Conservation (phyloP, 1,140 invertebrate species). For the Cydia fagiglandana region DNA sequence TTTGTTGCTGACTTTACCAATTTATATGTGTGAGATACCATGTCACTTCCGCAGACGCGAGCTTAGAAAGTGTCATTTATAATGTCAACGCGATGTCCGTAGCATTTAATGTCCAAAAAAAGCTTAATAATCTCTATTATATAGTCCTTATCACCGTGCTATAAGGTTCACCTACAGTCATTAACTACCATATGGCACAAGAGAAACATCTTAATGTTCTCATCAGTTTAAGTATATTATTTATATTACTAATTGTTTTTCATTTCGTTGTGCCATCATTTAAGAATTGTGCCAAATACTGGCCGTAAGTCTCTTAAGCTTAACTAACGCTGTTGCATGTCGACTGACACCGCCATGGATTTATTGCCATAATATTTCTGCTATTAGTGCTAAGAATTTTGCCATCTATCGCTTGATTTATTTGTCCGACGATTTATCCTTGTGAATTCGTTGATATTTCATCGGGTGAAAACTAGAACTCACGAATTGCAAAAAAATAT, state of each 20-base stretch:
- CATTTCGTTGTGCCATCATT: neutral
- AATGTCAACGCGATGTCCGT: neutral
- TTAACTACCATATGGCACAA: too few relatives aligned
- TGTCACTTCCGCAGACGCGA: slow-evolving; percentile 4
- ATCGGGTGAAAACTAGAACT: too few relatives aligned
- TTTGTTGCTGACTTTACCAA: neutral
- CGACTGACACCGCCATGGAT: neutral
- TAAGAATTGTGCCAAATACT: neutral
- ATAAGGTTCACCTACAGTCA: too few relatives aligned
- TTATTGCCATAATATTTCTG: slow-evolving; percentile 7
- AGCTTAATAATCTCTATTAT: neutral
- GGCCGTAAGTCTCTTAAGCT: neutral
- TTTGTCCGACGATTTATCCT: neutral
- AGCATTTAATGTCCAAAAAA: neutral
- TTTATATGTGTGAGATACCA: neutral
- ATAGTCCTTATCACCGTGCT: neutral
- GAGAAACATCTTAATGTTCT: too few relatives aligned
- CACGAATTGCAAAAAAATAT: too few relatives aligned
- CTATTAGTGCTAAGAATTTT: slow-evolving; percentile 14
- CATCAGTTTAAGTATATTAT: too few relatives aligned
- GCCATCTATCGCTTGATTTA: slow-evolving; percentile 2
- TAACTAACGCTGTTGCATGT: neutral
- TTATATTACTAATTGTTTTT: neutral
- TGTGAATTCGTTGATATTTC: neutral
- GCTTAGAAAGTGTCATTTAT: slow-evolving; percentile 20